Percentiles rank a stretch among this genome's conserved stretches.
Evolutionary conservation across 2,888 invertebrate genomes (phyloP).

Genomic region (Leptopilina drosophilae): DNA sequence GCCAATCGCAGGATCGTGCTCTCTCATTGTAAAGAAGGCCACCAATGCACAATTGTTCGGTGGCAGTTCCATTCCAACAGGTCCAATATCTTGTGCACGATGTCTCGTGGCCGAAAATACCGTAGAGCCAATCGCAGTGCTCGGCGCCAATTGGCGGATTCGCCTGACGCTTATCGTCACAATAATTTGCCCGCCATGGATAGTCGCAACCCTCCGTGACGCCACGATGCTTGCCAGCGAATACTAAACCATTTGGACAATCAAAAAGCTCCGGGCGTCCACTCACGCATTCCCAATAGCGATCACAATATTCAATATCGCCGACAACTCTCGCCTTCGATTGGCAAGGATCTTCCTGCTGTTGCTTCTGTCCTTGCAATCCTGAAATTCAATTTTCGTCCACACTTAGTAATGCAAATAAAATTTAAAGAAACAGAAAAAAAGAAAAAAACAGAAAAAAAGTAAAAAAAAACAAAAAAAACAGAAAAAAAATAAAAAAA

Average conservation of each 20-base stretch:
- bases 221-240: conserved; percentile 91
- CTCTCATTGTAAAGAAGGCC: conserved; percentile 93
- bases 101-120: conserved; percentile 95
- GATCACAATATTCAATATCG: conserved; percentile 89
- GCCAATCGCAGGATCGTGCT: conserved; percentile 95
- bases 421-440: no score
- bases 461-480: no score
- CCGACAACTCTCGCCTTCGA: conserved; percentile 86
- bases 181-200: conserved; percentile 92
- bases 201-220: conserved; percentile 94
- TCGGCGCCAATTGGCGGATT: conserved; percentile 90
- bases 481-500: no score
- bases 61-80: conserved; percentile 96
- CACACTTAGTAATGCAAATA: no score
- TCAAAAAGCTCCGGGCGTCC: conserved; percentile 91
- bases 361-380: conserved; percentile 69
- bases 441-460: no score
- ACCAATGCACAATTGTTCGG: conserved; percentile 94
- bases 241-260: conserved; percentile 94
- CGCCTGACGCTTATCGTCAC: conserved; percentile 88
- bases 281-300: conserved; percentile 92
- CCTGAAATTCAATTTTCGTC: conserved; percentile 57
- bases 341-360: conserved; percentile 89
- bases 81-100: conserved; percentile 96
- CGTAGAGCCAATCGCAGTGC: conserved; percentile 95